Evolutionary conservation across 2,888 invertebrate genomes (phyloP), one percentile per base, ranked within the genome.

Genomic region (Trissolcus japonicus): DNA sequence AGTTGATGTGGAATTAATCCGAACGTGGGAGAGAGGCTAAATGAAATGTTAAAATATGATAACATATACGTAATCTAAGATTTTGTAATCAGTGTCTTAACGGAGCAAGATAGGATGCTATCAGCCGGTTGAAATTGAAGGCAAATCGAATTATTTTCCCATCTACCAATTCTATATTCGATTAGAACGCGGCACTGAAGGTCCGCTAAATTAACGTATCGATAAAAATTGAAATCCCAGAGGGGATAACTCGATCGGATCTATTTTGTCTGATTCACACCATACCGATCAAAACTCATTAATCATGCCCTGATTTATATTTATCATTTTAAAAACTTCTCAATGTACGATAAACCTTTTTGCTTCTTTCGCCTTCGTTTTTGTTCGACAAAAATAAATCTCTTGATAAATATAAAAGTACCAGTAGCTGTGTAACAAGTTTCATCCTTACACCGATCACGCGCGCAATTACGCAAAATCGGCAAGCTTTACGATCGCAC

Each of bases 101-200:
- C 76, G 48, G 53, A 56, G 21, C 66, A 40, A 61, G 67, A 69
- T 60, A 61, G 65, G 60, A 73, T 57, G 68, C 59, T 66, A 73
- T 77, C 73, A 63, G 53, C 19, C 19, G 46, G 19, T 21, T 65
- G 73, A 74, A 74, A 78, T 78, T 73, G 78, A 68, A 69, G 69
- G 56, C 54, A 69, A 69, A 78, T 78, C 69, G 16, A 74, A 78
- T 78, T 78, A 78, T 61, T 78, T 78, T 78, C 78, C 51, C 73
- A 78, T 78, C 78, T 66, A 53, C 65, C 50, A 68, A 53, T 55
- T 76, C 76, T 67, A 66, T 21, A 71, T 60, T 71, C 66, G 56
- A 76, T 60, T 61, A 60, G 46, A 29, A 16, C 40, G 71, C 29
- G 13, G 69, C 60, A 55, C 14, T 14, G 51, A 61, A 63, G 61